These are phyloP conservation scores for Archivesica marissinica DNA, from an alignment of 1,140 invertebrate species.

Conservation along the genomic window DNA sequence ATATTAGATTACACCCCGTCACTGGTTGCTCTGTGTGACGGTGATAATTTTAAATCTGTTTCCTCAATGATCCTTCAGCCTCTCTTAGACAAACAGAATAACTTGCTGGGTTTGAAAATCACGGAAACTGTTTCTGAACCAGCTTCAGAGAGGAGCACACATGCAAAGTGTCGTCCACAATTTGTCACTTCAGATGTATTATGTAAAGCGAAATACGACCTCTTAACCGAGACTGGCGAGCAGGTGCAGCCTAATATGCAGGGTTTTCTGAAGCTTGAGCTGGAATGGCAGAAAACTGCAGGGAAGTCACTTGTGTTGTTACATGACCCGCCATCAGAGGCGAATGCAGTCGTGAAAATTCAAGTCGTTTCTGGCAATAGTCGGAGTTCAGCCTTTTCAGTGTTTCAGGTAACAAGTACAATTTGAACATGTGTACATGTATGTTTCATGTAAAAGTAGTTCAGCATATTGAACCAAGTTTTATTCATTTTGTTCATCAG, in stretches of 20 bases:
- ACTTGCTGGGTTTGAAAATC: constrained; percentile 17
- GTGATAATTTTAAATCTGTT: constrained; percentile 46
- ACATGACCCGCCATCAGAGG: constrained; percentile 67
- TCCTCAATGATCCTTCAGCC: constrained; percentile 38
- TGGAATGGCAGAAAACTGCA: constrained; percentile 63
- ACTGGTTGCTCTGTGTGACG: constrained; percentile 58
- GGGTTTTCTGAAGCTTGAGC: constrained; percentile 67
- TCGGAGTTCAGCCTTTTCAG: constrained; percentile 56
- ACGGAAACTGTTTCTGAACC: constrained; percentile 3
- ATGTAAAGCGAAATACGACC: constrained; percentile 43
- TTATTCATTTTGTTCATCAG: too few species aligned
- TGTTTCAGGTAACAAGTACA: constrained; percentile 58
- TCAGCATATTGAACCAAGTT: too few species aligned
- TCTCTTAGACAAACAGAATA: constrained; percentile 47
- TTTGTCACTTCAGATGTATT: constrained; percentile 11
- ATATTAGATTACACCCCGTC: constrained; percentile 1
- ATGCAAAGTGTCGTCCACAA: not conserved
- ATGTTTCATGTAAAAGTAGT: too few species aligned
- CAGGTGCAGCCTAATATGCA: constrained; percentile 26
- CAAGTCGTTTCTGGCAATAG: constrained; percentile 65
- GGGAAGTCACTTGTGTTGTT: constrained; percentile 51
- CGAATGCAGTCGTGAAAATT: constrained; percentile 65
- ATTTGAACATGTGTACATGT: too few species aligned
- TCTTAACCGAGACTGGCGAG: not conserved
- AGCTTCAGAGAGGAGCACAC: not conserved